phyloP scores from a whole-genome alignment of 2,888 invertebrate genomes.

The Coecobrya sp. region DNA sequence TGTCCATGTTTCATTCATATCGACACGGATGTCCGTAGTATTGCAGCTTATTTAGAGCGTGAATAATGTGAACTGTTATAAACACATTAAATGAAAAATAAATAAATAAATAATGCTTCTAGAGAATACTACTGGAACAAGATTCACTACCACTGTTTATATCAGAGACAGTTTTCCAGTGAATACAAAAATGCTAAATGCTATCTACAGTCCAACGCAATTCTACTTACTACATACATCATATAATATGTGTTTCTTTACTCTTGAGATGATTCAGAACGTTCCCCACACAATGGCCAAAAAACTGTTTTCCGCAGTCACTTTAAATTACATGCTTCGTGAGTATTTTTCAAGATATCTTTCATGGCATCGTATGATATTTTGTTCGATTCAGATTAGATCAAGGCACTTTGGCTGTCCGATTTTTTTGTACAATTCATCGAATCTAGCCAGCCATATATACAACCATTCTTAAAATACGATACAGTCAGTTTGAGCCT shows the following conservation, averaged over 20 bases:
- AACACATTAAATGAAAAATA: slow-evolving; percentile 77
- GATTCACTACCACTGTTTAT: background rate
- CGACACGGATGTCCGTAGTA: background rate
- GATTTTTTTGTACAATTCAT: background rate
- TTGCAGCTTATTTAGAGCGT: slow-evolving; percentile 62
- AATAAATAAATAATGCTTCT: slow-evolving; percentile 68
- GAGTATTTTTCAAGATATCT: slow-evolving; percentile 61
- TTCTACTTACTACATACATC: too few species aligned
- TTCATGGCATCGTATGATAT: slow-evolving; percentile 62
- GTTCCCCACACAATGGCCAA: background rate
- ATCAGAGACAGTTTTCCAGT: too few species aligned
- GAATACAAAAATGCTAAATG: too few species aligned
- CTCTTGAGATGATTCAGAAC: too few species aligned
- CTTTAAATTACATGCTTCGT: slow-evolving; percentile 73
- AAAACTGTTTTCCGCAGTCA: slow-evolving; percentile 56
- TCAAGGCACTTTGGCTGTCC: slow-evolving; percentile 60
- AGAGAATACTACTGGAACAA: background rate
- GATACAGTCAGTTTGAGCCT: background rate
- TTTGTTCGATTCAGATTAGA: slow-evolving; percentile 75
- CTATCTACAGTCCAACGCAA: too few species aligned
- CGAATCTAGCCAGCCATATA: background rate
- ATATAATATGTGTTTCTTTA: too few species aligned
- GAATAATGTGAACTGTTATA: slow-evolving; percentile 67
- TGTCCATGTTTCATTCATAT: background rate
- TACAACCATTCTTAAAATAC: background rate